Evolutionary conservation across 2,797 vertebrate species (phyloP).

Genomic region (Rhinella marina): DNA sequence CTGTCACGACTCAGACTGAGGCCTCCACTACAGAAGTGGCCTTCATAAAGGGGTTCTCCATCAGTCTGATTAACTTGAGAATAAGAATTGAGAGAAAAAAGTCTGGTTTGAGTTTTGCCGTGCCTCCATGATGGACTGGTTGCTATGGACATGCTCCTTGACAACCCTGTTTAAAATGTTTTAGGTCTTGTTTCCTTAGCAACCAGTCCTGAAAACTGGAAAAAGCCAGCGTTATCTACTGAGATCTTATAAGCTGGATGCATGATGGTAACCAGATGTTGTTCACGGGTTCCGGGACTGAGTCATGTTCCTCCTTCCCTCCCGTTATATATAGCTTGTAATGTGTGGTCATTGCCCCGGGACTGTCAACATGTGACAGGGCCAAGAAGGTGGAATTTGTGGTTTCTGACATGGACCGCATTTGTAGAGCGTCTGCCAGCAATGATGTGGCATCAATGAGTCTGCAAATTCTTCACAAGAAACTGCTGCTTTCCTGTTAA

Average conservation of each 20-base stretch:
- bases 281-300: too few species aligned
- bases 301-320: background rate
- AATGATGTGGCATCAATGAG: constrained; percentile 43
- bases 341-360: background rate
- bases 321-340: background rate
- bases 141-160: background rate
- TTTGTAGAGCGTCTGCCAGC: background rate
- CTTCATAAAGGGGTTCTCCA: too few species aligned
- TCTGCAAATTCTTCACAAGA: background rate
- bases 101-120: too few species aligned
- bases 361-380: background rate
- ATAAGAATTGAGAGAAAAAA: too few species aligned
- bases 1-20: too few species aligned
- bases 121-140: background rate
- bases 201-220: background rate
- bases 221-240: background rate
- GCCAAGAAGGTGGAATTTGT: background rate
- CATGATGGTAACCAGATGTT: background rate
- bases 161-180: background rate
- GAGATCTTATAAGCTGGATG: background rate
- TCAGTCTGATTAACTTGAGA: too few species aligned
- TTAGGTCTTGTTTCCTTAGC: background rate
- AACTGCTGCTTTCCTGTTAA: background rate
- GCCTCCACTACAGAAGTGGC: too few species aligned
- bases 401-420: constrained; percentile 43